Evolutionary conservation across 2,797 vertebrate genomes (phyloP), one percentile per base, ranked within the genome.

Genomic region (Rhynchonycteris naso): DNA sequence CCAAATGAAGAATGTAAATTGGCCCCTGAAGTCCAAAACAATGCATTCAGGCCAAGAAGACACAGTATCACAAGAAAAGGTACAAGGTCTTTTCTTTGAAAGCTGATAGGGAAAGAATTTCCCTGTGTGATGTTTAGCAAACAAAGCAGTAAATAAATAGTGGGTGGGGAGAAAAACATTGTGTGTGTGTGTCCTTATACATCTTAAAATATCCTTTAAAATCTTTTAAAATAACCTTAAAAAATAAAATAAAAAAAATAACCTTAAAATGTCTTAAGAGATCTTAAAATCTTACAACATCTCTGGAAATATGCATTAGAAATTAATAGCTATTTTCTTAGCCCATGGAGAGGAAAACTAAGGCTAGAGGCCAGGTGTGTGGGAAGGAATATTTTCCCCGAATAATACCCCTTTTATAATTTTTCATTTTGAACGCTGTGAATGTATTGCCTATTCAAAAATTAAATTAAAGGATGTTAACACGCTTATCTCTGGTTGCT

Each of bases 361-460:
- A 93, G 47, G 26, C 88, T 58, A 76, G 47, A 94, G 78, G 66
- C 69, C 65, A 75, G 47, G 38, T 54, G 21, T 68, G 65, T 85
- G 43, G 93, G 81, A 94, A 69, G 78, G 56, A 88, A 91, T 43
- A 33, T 90, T 88, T 93, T 74, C 94, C 61, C 81, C 75, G 90
- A 96, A 91, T 88, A 94, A 93, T 74, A 59, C 35, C 72, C 87
- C 87, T 78, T 92, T 93, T 93, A n/a, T 87, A 50, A 90, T 95
- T 91, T 97, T 97, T 93, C 94, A 96, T 97, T 96, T 92, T 92
- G 78, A 97, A 83, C 7, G 33, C 74, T 68, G 74, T 65, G 84
- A 96, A 96, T 91, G 76, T 81, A 97, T 79, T 92, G 84, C 88
- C 95, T 96, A 69, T 93, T 96, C 92, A 92, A 93, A 97, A 96